Percentiles rank a stretch among this genome's conserved stretches.
phyloP scores from a whole-genome alignment of 2,888 invertebrate species.

The Alloplasta piceator region DNA sequence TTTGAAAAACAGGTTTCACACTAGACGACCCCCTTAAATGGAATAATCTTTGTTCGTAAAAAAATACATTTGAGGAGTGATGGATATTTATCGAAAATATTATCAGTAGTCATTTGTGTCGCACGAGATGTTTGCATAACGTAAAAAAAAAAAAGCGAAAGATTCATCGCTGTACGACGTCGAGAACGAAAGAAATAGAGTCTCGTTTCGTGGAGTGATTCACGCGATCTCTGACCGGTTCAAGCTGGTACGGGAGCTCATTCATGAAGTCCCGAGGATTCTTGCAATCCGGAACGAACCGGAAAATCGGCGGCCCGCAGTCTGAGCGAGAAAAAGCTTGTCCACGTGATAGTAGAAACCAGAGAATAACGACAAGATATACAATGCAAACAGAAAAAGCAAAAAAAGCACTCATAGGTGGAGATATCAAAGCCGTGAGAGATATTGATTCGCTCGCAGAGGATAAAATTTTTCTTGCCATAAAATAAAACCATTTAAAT shows the following conservation, averaged over 20 bases:
- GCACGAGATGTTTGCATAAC: neutral
- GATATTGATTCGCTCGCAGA: too few relatives aligned
- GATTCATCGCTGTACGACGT: too few relatives aligned
- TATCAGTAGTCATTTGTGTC: neutral
- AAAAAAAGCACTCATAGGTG: too few relatives aligned
- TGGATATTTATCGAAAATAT: too few relatives aligned
- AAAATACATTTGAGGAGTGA: too few relatives aligned
- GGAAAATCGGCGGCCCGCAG: conserved; percentile 74
- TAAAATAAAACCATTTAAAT: too few relatives aligned
- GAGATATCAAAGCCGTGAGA: too few relatives aligned
- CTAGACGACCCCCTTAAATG: too few relatives aligned
- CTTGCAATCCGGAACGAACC: conserved; percentile 70
- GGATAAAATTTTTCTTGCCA: too few relatives aligned
- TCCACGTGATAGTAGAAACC: neutral
- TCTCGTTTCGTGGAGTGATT: conserved; percentile 60
- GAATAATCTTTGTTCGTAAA: too few relatives aligned
- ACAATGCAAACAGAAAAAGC: too few relatives aligned
- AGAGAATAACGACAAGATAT: neutral
- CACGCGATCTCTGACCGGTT: conserved; percentile 68
- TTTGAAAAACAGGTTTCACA: too few relatives aligned
- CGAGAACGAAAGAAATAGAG: conserved; percentile 14
- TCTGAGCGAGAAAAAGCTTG: conserved; percentile 61
- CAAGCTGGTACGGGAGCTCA: conserved; percentile 73
- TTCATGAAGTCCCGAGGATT: conserved; percentile 66
- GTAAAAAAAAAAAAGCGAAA: neutral